Base-by-base conservation (phyloP, 1,140 invertebrate species). In the Philopotamus ludificatus region DNA sequence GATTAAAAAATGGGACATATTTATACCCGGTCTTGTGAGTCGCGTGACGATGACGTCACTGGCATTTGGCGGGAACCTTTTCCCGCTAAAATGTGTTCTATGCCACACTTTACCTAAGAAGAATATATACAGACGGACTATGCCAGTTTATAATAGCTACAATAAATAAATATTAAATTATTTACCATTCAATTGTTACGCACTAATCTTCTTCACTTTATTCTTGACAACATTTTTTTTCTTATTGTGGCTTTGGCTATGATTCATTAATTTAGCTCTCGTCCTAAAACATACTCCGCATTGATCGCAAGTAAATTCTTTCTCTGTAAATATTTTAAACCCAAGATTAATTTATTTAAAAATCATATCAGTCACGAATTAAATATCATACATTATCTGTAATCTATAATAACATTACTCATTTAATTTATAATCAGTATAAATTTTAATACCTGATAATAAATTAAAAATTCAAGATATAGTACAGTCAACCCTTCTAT, bases 271-370 rank as follows among this genome's bases (percentile, higher is more conserved):
- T 16, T 53, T 42, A 60, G 54, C 25, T 20, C 55, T 66, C 49
- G 44, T 64, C 23, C 64, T 59, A 55, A 70, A 70, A 34, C 15
- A 18, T 34, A 59, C 60, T 16, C 60, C 68, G 50, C 68, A 70
- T 25, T 66, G 26, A 44, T 70, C 64, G 41, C 68, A 70, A 12
- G 64, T 49, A 54, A 60, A 60, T 10, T 41, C 41, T 26, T 63
- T 44, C 9, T 55, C 68, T 70, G 28, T 49, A 70, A 70, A 22
- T 22, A 15, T 57, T 12, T 34, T 34, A 34, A 34, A 34, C 4
- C 28, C 4, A 12, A 4, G 12, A 34, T 34, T 34, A 7, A 34
- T 34, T 34, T 34, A 4, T 7, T 34, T 34, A 4, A 34, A 7
- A 7, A 12, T 34, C 12, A 34, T 34, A 34, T 7, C 12, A 34